These are phyloP conservation scores for Xestia ashworthii DNA, from an alignment of 2,888 invertebrate genomes.

Conservation along the genomic window DNA sequence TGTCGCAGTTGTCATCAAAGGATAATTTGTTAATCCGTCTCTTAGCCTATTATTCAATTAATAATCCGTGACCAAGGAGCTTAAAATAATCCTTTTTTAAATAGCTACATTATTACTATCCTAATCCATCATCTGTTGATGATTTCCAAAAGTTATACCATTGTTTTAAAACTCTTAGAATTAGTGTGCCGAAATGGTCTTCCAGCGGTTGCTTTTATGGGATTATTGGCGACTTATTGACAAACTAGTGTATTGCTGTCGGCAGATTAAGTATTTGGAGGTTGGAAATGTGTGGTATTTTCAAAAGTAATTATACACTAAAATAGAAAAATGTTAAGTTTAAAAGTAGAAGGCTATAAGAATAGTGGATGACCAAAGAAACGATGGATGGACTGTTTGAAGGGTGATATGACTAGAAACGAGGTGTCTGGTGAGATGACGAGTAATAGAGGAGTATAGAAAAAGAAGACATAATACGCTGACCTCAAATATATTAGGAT, in stretches of 20 bases:
- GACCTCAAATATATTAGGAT: no score
- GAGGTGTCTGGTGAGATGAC: no score
- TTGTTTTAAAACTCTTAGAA: constrained; percentile 46
- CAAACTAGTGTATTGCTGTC: neutral
- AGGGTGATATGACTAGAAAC: no score
- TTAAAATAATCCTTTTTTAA: constrained; percentile 12
- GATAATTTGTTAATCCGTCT: constrained; percentile 17
- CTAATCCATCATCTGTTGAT: constrained; percentile 31
- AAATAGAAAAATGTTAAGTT: no score
- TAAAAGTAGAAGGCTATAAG: no score
- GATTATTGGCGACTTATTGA: constrained; percentile 23
- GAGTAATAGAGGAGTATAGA: no score
- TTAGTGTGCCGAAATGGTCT: constrained; percentile 8
- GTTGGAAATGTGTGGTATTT: neutral
- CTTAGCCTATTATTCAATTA: constrained; percentile 45
- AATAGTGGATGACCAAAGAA: no score
- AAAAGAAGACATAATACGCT: no score
- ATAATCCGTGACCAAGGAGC: constrained; percentile 19
- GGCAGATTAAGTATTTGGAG: neutral
- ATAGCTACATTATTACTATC: constrained; percentile 30
- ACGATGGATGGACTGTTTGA: no score
- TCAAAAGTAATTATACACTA: neutral
- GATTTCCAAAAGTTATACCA: constrained; percentile 12
- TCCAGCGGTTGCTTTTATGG: constrained; percentile 35
- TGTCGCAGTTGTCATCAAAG: constrained; percentile 26